phyloP scores from a whole-genome alignment of 2,888 invertebrate genomes.

The Apamea sordens region DNA sequence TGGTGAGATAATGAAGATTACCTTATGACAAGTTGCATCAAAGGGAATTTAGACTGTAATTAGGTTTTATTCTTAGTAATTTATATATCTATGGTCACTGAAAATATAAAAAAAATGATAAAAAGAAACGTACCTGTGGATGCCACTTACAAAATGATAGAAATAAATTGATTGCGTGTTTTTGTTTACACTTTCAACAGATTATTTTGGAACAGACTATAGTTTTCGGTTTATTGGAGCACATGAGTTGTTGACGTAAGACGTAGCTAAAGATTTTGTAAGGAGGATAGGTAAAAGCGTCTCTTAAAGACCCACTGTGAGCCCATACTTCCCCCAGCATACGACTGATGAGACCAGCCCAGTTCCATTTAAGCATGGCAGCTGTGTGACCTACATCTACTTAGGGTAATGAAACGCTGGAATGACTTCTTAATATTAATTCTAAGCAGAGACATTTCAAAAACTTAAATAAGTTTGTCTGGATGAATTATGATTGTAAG shows the following conservation, averaged over 20 bases:
- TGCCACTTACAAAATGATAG: not conserved
- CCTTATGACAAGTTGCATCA: not conserved
- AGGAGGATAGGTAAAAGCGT: not conserved
- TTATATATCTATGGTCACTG: not conserved
- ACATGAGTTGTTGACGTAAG: not conserved
- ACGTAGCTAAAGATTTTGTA: not conserved
- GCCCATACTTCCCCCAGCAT: not conserved
- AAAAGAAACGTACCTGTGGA: not conserved
- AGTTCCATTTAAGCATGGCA: not conserved
- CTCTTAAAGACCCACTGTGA: not conserved
- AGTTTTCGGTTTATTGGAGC: not conserved
- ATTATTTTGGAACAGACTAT: not conserved
- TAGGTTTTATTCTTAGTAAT: not conserved
- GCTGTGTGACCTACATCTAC: not conserved
- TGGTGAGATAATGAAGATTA: constrained; percentile 15
- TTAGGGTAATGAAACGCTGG: not conserved
- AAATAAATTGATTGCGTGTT: not conserved
- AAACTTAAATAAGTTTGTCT: not conserved
- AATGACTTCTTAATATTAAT: not conserved
- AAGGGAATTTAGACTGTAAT: not conserved
- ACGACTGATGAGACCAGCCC: not conserved
- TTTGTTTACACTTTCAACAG: not conserved
- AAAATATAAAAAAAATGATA: not conserved
- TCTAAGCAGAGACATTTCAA: not conserved
- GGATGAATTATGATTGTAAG: not conserved